Percentiles rank a stretch among this genome's conserved stretches.
Conservation (phyloP, 2,113 vertebrate species). For the Clinocottus analis region DNA sequence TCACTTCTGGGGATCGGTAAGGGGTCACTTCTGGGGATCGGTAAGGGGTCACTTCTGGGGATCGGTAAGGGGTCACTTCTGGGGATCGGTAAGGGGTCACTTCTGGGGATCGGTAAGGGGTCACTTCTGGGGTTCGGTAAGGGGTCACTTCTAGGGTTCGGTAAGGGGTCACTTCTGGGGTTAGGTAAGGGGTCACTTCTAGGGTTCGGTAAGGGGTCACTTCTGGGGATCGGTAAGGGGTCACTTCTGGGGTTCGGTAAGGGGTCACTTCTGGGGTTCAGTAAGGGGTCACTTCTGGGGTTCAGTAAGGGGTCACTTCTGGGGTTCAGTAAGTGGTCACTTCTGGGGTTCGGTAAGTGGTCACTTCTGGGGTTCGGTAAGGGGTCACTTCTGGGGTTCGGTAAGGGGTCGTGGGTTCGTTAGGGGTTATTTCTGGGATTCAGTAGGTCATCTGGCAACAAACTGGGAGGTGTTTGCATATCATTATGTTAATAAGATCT, state of each 20-base stretch:
- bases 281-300: constrained; percentile 32
- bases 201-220: constrained; percentile 48
- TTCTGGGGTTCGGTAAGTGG: too few species aligned
- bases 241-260: constrained; percentile 65
- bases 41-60: constrained; percentile 87
- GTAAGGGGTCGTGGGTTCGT: too few species aligned
- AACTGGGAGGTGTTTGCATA: constrained; percentile 83
- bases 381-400: constrained; percentile 36
- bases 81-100: constrained; percentile 39
- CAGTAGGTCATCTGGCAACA: constrained; percentile 85
- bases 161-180: constrained; percentile 32
- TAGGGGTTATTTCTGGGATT: constrained; percentile 63
- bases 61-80: constrained; percentile 44
- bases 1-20: too few species aligned
- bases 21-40: too few species aligned
- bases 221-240: too few species aligned
- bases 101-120: neutral
- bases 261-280: constrained; percentile 37
- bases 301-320: constrained; percentile 28
- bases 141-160: constrained; percentile 37
- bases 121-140: constrained; percentile 55
- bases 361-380: constrained; percentile 60
- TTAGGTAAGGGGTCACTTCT: constrained; percentile 28
- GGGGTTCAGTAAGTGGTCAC: constrained; percentile 50
- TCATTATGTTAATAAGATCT: constrained; percentile 87